Base-by-base conservation (phyloP, 2,113 vertebrate species). In the Chunga burmeisteri region DNA sequence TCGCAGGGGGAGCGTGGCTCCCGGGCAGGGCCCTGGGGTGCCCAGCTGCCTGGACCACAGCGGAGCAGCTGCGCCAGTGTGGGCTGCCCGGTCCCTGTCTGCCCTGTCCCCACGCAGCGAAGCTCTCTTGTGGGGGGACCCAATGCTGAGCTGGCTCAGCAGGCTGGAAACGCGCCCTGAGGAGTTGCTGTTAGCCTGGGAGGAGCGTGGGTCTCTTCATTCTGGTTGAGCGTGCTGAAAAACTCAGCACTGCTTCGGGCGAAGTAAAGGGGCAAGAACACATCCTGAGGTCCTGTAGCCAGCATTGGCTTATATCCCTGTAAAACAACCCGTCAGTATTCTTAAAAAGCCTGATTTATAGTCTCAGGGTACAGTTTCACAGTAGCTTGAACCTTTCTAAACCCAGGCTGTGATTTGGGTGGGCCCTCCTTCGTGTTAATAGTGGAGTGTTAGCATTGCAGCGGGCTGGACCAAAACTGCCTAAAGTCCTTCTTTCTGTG, bases 361-460 rank as follows among this genome's bases (percentile, higher is more conserved):
- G 46, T 27, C 11, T 38, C 10, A 5, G 26, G 34, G 15, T 10
- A 16, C 32, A 27, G 13, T 40, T 63, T 50, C 42, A 30, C 30
- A 42, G 56, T 40, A 82, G 65, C 25, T 12, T 53, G 32, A 68
- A 46, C 21, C 34, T 70, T 46, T 66, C 23, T 36, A 44, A 79
- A 36, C 1, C 2, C 59, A 36, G 68, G 58, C 71, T 80, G 66
- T 32, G 83, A 8, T 55, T 9, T 18, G 52, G 13, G 65, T 40
- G 42, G 26, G 46, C 47, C 50, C 26, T 65, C 27, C 55, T 90
- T 58, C 0, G 1, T 13, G 36, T 44, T 59, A 16, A 9, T 55
- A 27, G 19, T n/a, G 15, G 21, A 29, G 46, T 0, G 0, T 53
- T 55, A 22, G 18, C 34, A 3, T 13, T 25, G 74, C n/a, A 5